Conservation (phyloP, 2,888 invertebrate species). For the Oxycera nigricornis region DNA sequence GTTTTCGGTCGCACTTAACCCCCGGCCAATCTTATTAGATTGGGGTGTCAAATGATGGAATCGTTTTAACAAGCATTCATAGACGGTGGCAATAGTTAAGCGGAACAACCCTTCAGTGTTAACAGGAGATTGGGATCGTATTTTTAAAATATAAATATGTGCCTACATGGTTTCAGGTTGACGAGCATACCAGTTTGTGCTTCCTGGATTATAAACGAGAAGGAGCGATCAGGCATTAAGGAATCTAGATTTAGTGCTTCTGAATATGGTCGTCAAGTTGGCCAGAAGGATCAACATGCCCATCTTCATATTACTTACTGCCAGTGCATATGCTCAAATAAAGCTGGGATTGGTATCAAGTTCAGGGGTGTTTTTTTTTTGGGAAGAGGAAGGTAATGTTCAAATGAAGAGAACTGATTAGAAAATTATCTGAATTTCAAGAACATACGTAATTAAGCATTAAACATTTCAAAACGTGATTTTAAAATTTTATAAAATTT, state of each 20-base stretch:
- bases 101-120: background rate
- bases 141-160: background rate
- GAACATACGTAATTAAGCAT: no score
- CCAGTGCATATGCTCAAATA: background rate
- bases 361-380: background rate
- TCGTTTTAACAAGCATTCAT: background rate
- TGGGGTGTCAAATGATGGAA: conserved; percentile 2
- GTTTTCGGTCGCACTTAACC: background rate
- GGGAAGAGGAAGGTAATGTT: background rate
- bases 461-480: no score
- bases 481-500: no score
- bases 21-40: background rate
- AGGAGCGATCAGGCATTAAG: background rate
- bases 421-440: no score
- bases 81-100: background rate
- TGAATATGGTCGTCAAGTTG: background rate
- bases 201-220: background rate
- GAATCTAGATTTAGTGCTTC: background rate
- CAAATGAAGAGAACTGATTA: no score
- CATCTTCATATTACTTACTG: background rate
- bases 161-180: background rate
- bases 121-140: background rate
- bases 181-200: background rate
- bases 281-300: background rate
- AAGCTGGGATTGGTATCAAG: background rate